Base-by-base conservation (phyloP, 1,140 invertebrate species). In the Heliconius congener region DNA sequence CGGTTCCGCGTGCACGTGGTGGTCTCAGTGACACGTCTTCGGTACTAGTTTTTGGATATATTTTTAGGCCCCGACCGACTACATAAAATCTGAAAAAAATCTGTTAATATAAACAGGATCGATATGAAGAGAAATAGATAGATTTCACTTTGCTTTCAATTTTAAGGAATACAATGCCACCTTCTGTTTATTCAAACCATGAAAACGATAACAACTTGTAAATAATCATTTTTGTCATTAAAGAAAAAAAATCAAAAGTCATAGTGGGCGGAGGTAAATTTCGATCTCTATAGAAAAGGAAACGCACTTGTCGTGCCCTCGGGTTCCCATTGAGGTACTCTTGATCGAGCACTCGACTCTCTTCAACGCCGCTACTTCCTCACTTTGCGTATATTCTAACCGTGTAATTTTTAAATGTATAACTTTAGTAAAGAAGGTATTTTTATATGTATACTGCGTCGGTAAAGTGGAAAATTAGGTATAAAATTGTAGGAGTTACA, bases 241-340 rank as follows among this genome's bases (percentile, higher is more conserved):
- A n/a, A 11, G 52, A n/a, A 55, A 19, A n/a, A 55, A 55, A 46
- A 18, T 57, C 55, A 2, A 23, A 57, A 57, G n/a, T 57, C n/a
- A 57, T 23, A 57, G 55, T 57, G n/a, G 8, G 8, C 55, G 19
- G 55, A 57, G 55, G 55, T 23, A 57, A 57, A 23, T 23, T 71
- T 78, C 39, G 37, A 70, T 76, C 60, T 76, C 30, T 73, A 46
- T 16, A 73, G 72, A 77, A 42, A 71, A 66, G 39, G 66, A 71
- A 77, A 27, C 34, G 60, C 55, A 57, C 55, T 57, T 23, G 8
- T 57, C 55, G n/a, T 3, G 55, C 55, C n/a, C 55, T 57, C 72
- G 5, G 72, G 46, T 55, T 23, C 30, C 73, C 52, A 71, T 71
- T 46, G 71, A 73, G 34, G n/a, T 30, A 37, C 72, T 46, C 42